phyloP scores from a whole-genome alignment of 2,113 vertebrate species.

The Alosa alosa region DNA sequence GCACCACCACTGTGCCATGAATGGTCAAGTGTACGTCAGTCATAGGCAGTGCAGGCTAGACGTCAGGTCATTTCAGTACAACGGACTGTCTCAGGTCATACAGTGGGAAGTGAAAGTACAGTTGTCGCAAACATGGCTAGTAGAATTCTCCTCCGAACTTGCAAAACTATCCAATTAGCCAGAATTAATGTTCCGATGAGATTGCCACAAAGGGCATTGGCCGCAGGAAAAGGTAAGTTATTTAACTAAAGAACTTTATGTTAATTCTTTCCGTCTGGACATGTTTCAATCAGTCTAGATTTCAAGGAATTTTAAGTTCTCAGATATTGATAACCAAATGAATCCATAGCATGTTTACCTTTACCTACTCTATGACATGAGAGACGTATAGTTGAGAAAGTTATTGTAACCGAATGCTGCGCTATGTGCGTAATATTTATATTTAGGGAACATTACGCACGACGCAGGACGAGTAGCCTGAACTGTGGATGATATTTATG shows the following conservation, averaged over 20 bases:
- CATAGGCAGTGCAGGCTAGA: slow-evolving; percentile 8
- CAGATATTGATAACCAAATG: background rate
- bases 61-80: slow-evolving; percentile 45
- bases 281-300: background rate
- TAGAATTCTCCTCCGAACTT: slow-evolving; percentile 58
- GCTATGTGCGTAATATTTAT: background rate
- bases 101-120: slow-evolving; percentile 4
- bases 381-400: background rate
- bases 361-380: background rate
- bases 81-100: slow-evolving; percentile 21
- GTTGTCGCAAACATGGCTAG: slow-evolving; percentile 56
- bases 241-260: background rate
- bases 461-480: background rate
- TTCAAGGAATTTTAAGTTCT: background rate
- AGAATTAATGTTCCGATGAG: slow-evolving; percentile 19
- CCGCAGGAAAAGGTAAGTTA: slow-evolving; percentile 46
- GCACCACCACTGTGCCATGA: slow-evolving; percentile 27
- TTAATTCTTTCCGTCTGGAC: background rate
- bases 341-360: background rate
- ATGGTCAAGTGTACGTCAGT: slow-evolving; percentile 49
- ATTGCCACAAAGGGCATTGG: slow-evolving; percentile 47
- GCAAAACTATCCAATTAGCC: slow-evolving; percentile 32
- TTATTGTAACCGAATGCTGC: background rate
- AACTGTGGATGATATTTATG: background rate
- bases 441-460: background rate